These are phyloP conservation scores for Gyrodactylus salaris DNA, from an alignment of 1,140 invertebrate genomes.

Conservation along the genomic window DNA sequence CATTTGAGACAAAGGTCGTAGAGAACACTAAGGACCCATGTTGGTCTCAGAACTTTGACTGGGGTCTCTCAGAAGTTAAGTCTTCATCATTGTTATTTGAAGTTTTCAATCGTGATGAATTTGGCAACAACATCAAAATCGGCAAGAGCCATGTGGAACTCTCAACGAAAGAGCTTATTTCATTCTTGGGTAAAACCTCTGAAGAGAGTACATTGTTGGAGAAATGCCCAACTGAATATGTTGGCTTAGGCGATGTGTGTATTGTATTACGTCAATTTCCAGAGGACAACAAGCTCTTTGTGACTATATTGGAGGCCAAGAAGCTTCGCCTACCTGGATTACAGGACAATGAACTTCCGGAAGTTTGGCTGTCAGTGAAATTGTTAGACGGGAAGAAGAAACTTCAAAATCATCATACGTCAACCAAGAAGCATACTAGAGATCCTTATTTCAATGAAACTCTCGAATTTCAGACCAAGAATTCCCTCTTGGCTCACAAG, in stretches of 20 bases:
- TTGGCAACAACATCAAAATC: not conserved
- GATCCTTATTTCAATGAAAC: constrained; percentile 5
- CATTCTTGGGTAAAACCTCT: not conserved
- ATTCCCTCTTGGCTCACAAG: not conserved
- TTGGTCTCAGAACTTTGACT: not conserved
- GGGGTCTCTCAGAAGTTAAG: not conserved
- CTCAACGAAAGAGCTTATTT: not conserved
- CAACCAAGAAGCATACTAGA: not conserved
- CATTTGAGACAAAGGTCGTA: not conserved
- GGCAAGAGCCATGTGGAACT: not conserved
- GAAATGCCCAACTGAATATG: not conserved
- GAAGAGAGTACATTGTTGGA: not conserved
- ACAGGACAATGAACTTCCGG: not conserved
- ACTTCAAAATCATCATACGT: not conserved
- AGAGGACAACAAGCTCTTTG: not conserved
- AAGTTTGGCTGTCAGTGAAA: not conserved
- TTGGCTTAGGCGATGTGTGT: not conserved
- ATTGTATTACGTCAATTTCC: constrained; percentile 3
- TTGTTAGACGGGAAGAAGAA: not conserved
- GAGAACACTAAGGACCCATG: not conserved
- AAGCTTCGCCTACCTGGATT: not conserved
- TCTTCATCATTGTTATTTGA: not conserved
- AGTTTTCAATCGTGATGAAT: not conserved
- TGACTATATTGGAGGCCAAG: not conserved
- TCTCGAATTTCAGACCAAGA: not conserved